Conservation (phyloP, 37 sponge, comb jelly and placozoan genomes). For the Tethya wilhelma region DNA sequence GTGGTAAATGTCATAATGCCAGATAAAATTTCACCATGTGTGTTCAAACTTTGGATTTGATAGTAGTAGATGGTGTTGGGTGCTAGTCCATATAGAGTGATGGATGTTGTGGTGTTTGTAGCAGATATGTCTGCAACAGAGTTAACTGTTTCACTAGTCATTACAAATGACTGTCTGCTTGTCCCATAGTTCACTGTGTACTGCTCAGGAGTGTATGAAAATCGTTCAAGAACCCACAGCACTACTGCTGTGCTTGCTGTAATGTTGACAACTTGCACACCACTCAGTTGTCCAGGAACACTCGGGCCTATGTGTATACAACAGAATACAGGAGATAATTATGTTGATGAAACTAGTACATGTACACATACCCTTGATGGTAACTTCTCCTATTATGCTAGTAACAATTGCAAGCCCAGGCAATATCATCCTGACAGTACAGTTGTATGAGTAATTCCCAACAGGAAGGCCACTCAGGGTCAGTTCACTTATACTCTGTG, state of each 20-base stretch:
- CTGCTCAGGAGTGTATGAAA: constrained; percentile 22
- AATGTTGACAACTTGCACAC: not conserved
- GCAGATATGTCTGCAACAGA: not conserved
- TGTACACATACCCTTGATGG: not conserved
- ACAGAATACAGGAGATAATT: too few relatives aligned
- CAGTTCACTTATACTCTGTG: constrained; percentile 1
- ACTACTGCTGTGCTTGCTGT: not conserved
- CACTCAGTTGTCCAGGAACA: not conserved
- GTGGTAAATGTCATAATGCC: not conserved
- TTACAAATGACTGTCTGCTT: not conserved
- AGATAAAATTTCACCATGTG: not conserved
- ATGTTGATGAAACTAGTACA: too few relatives aligned
- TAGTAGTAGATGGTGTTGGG: not conserved
- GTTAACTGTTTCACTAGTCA: not conserved
- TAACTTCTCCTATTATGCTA: not conserved
- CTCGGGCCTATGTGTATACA: not conserved
- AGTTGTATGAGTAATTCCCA: not conserved
- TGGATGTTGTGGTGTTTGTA: not conserved
- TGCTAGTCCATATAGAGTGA: not conserved
- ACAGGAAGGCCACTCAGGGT: not conserved
- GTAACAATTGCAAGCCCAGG: not conserved
- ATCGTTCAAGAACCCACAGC: not conserved
- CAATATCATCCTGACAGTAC: not conserved
- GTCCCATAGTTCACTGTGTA: not conserved
- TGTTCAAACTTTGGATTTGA: not conserved